These are phyloP conservation scores for Glyptemys insculpta DNA, from an alignment of 2,797 vertebrate genomes.

Conservation along the genomic window DNA sequence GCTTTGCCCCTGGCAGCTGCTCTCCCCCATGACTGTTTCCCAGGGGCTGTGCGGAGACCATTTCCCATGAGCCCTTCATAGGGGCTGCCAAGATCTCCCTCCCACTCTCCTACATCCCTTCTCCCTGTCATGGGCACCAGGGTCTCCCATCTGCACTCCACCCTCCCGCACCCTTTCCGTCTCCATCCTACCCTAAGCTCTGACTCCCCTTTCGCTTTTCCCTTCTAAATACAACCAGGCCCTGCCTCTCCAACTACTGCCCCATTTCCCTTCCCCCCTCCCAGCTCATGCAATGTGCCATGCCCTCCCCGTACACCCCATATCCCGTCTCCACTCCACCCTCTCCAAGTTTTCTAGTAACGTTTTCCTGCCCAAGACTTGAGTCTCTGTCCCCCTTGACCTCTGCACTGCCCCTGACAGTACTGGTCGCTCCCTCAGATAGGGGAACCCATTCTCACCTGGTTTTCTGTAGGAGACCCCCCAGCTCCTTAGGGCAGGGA, in stretches of 20 bases:
- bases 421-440: neutral
- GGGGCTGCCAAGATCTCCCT: neutral
- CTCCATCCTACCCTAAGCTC: neutral
- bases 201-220: neutral
- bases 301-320: neutral
- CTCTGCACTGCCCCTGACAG: neutral
- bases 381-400: neutral
- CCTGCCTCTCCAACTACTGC: neutral
- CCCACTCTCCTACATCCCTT: neutral
- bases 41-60: neutral
- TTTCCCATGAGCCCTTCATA: neutral
- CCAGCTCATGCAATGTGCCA: neutral
- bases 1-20: neutral
- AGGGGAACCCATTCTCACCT: rapidly evolving
- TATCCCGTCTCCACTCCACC: neutral
- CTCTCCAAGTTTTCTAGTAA: neutral
- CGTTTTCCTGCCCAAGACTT: neutral
- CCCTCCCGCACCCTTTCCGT: neutral
- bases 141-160: too few species aligned
- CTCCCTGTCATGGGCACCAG: too few species aligned
- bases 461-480: neutral
- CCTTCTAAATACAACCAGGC: too few species aligned
- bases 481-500: neutral
- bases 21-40: too few species aligned
- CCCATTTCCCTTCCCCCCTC: neutral